phyloP scores from a whole-genome alignment of 2,113 vertebrate genomes.

The Petaurus breviceps region DNA sequence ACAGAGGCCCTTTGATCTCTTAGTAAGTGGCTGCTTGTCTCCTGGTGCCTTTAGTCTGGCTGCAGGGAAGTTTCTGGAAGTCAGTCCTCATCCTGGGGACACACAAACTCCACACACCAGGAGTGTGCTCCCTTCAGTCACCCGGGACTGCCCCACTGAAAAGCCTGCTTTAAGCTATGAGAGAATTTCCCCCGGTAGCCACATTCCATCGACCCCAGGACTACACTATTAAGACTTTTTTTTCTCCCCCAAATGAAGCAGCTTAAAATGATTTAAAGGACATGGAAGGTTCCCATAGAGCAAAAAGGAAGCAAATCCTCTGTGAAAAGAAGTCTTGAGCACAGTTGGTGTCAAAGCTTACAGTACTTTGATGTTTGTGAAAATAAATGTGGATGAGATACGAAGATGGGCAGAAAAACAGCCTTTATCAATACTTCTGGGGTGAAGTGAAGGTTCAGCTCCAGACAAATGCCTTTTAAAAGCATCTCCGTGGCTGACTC shows the following conservation, averaged over 20 bases:
- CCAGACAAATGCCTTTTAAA: constrained; percentile 78
- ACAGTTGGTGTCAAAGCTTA: constrained; percentile 76
- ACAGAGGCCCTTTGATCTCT: constrained; percentile 77
- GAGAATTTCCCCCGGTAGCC: constrained; percentile 80
- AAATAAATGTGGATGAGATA: constrained; percentile 77
- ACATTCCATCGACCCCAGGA: constrained; percentile 75
- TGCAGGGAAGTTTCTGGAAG: constrained; percentile 68
- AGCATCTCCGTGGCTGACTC: constrained; percentile 69
- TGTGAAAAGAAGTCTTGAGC: constrained; percentile 81
- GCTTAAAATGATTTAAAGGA: constrained; percentile 84
- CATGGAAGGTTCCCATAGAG: constrained; percentile 81
- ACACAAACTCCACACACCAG: constrained; percentile 73
- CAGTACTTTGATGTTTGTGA: constrained; percentile 82
- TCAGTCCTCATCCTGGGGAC: constrained; percentile 47
- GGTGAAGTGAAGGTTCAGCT: constrained; percentile 73
- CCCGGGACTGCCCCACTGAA: constrained; percentile 61
- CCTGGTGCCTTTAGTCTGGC: constrained; percentile 66
- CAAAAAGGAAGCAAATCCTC: constrained; percentile 80
- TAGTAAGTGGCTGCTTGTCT: constrained; percentile 76
- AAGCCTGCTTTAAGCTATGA: constrained; percentile 76
- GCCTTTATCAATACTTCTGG: constrained; percentile 78
- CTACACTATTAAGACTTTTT: constrained; percentile 81
- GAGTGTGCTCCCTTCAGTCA: constrained; percentile 69
- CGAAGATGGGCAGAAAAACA: constrained; percentile 75
- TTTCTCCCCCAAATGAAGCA: constrained; percentile 81